Percentiles rank a stretch among this genome's conserved stretches.
Evolutionary conservation across 2,113 vertebrate genomes (phyloP).

Genomic region (Heloderma charlesbogerti): DNA sequence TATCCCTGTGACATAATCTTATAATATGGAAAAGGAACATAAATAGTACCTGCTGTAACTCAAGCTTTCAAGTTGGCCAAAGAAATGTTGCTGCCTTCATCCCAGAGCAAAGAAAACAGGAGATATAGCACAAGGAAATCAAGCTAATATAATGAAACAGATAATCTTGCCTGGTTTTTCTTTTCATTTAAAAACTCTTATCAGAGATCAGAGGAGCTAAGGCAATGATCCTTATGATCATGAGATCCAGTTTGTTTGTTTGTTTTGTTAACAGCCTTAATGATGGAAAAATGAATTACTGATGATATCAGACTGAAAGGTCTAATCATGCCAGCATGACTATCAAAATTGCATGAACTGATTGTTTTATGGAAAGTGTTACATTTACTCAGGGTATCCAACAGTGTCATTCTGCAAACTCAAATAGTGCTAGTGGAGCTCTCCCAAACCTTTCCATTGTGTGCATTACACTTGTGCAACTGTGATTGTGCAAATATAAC

Average conservation of each 20-base stretch:
- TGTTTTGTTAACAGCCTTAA: not conserved
- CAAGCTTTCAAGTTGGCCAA: not conserved
- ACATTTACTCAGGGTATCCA: not conserved
- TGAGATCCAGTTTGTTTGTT: not conserved
- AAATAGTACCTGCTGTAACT: not conserved
- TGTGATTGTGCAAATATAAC: too few species aligned
- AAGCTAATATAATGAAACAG: not conserved
- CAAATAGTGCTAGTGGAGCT: too few species aligned
- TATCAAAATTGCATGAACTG: not conserved
- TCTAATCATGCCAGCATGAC: not conserved
- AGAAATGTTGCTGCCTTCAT: not conserved
- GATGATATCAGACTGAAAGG: not conserved
- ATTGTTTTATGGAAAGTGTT: not conserved
- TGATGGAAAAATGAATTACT: not conserved
- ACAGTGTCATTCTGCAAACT: too few species aligned
- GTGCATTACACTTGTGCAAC: too few species aligned
- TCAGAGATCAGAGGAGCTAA: not conserved
- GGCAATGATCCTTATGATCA: not conserved
- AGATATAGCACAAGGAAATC: not conserved
- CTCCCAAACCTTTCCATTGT: too few species aligned
- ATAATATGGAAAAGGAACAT: not conserved
- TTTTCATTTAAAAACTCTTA: not conserved
- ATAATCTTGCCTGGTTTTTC: not conserved
- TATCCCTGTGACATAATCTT: not conserved
- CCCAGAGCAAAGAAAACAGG: not conserved